These are phyloP conservation scores for Erebia palarica DNA, from an alignment of 2,888 invertebrate genomes.

Conservation along the genomic window DNA sequence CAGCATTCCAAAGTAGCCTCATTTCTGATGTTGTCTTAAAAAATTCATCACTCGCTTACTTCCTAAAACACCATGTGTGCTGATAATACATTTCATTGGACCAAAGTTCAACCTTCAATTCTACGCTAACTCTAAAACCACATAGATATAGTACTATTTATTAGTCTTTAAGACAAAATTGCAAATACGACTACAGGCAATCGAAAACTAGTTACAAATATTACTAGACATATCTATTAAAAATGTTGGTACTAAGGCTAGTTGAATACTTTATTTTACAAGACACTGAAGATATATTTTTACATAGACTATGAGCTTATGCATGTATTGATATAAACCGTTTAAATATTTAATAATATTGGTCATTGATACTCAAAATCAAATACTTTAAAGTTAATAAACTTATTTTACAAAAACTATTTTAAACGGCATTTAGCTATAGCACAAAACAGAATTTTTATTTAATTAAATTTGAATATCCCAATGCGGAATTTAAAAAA, in stretches of 20 bases:
- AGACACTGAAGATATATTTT: constrained; percentile 52
- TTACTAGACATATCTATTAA: constrained; percentile 48
- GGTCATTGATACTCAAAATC: too few relatives aligned
- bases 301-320: constrained; percentile 33
- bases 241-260: constrained; percentile 48
- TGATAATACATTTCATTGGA: constrained; percentile 77
- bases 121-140: constrained; percentile 52
- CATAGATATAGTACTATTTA: constrained; percentile 33
- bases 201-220: constrained; percentile 44
- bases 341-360: neutral
- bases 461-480: too few relatives aligned
- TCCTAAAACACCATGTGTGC: constrained; percentile 75
- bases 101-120: constrained; percentile 81
- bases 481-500: too few relatives aligned
- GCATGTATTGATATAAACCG: neutral
- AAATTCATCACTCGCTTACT: constrained; percentile 34
- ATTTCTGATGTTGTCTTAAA: constrained; percentile 27
- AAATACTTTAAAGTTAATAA: too few relatives aligned
- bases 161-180: constrained; percentile 42
- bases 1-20: constrained; percentile 9
- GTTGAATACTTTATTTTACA: constrained; percentile 48
- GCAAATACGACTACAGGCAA: constrained; percentile 41
- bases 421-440: too few relatives aligned
- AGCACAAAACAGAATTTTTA: too few relatives aligned
- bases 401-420: too few relatives aligned